A percentile compares a stretch with the other conserved stretches of the same genome.
Conservation (phyloP, 2,113 vertebrate species). For the Ammodramus savannarum region DNA sequence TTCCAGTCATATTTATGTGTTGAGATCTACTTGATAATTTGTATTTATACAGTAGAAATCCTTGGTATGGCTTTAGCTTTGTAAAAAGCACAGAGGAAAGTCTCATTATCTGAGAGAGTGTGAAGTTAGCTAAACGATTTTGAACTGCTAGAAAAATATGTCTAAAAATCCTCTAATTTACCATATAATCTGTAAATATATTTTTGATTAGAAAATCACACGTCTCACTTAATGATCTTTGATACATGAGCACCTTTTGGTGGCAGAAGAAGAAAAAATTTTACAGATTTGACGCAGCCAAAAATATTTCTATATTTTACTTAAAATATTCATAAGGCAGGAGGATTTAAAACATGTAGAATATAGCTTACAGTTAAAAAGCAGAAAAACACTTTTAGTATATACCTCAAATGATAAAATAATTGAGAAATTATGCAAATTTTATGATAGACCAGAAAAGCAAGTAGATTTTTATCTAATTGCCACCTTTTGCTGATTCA, state of each 20-base stretch:
- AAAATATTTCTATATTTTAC: slow-evolving; percentile 46
- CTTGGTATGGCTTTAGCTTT: background rate
- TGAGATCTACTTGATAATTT: background rate
- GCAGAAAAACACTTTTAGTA: slow-evolving; percentile 57
- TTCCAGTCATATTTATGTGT: background rate
- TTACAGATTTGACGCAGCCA: slow-evolving; percentile 20
- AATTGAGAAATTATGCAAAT: slow-evolving; percentile 78
- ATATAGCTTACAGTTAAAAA: slow-evolving; percentile 69
- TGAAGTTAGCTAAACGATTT: background rate
- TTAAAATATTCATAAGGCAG: slow-evolving; percentile 32
- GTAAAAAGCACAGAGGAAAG: background rate
- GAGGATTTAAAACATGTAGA: slow-evolving; percentile 64
- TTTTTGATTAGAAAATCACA: slow-evolving; percentile 40
- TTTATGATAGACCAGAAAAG: slow-evolving; percentile 70
- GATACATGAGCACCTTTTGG: background rate
- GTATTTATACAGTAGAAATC: background rate
- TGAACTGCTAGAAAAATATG: background rate
- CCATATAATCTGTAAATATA: slow-evolving; percentile 6
- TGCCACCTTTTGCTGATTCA: slow-evolving; percentile 76
- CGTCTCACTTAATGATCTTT: slow-evolving; percentile 18
- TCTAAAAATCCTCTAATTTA: background rate
- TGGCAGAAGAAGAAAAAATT: slow-evolving; percentile 35
- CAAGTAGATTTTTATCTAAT: slow-evolving; percentile 72
- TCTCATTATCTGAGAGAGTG: background rate
- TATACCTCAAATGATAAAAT: slow-evolving; percentile 75